Evolutionary conservation across 1,140 invertebrate species (phyloP), one percentile per base, ranked within the genome.

Genomic region (Trichonephila inaurata): DNA sequence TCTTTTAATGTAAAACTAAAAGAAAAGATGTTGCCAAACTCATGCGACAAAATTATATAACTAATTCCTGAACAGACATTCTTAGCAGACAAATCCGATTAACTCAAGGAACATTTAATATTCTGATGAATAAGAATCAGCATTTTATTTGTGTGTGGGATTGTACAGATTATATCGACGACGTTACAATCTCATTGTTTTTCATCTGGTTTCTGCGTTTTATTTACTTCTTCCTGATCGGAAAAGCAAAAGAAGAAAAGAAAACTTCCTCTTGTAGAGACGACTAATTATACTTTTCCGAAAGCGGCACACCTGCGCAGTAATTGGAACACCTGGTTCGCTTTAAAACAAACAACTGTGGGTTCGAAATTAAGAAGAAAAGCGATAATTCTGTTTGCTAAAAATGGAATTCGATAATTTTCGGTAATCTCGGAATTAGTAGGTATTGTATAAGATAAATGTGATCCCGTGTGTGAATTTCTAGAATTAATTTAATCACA

Each of bases 291-390:
- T 83, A 58, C 51, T 83, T 60, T 60, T 83, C 51, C 19, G 44
- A 83, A 83, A n/a, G 40, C 51, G n/a, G 51, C 82, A n/a, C 82
- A 83, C 82, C 82, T 83, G 82, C 19, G 6, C 82, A 83, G 51
- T 83, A 83, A 58, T 83, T 83, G 82, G 82, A 60, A 83, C 82
- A 83, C 82, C 82, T 83, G 82, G 19, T 21, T 60, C 19, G 51
- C 82, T n/a, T 77, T 77, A 5, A 28, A 77, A 77, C 72, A 77
- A 77, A 77, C 72, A 77, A 77, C 72, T 40, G 14, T 69, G n/a
- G n/a, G 21, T 10, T 10, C 6, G n/a, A 7, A 69, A 69, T 69
- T 24, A n/a, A 69, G 24, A 66, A 69, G 66, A 69, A 24, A 24
- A 69, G 51, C 21, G 66, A 24, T 24, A 69, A 69, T 8, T 69